Evolutionary conservation across 2,113 vertebrate genomes (phyloP), one percentile per base, ranked within the genome.

Genomic region (Catharus fuscescens): DNA sequence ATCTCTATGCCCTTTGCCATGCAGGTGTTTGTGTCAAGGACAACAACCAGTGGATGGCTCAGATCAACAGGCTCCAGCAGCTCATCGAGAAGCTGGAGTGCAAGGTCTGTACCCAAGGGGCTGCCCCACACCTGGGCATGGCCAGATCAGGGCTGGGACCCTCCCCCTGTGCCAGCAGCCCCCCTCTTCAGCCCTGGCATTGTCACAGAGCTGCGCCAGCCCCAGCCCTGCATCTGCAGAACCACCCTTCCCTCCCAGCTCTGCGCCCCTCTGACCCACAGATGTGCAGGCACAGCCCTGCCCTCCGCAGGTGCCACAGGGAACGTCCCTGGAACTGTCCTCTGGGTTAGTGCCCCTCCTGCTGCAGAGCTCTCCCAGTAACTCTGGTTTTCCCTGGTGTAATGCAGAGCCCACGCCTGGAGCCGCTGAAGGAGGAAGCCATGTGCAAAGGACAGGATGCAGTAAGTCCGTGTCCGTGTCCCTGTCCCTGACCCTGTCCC

Each of bases 21-120:
- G 29, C 44, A 99, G 99, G 98, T 32, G 67, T 96, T 91, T 98
- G 73, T 69, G 96, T 98, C 0, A 98, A 99, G 67, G 97, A 98
- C 12, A 99, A 97, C 93, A 98, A 97, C 73, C 98, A 99, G 93
- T 99, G 99, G 99, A 98, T 95, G 92, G 98, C 99, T 84, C 99
- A 99, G 96, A 98, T 99, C 92, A 98, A 98, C 94, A 98, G 98
- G 83, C 98, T 99, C 40, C 99, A 99, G 97, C 98, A 98, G 83
- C 98, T 99, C 87, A 98, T 99, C 10, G 98, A 99, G 96, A 99
- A 99, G 93, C 98, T 99, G 47, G 99, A 99, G 97, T 98, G 98
- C 96, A 99, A 99, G 98, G 99, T 99, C 93, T 18, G 97, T 40
- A 77, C 47, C 5, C 12, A 4, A 6, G 44, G 79, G 59, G 32